Conservation (phyloP, 2,888 invertebrate species). For the Folsomia manolachei region DNA sequence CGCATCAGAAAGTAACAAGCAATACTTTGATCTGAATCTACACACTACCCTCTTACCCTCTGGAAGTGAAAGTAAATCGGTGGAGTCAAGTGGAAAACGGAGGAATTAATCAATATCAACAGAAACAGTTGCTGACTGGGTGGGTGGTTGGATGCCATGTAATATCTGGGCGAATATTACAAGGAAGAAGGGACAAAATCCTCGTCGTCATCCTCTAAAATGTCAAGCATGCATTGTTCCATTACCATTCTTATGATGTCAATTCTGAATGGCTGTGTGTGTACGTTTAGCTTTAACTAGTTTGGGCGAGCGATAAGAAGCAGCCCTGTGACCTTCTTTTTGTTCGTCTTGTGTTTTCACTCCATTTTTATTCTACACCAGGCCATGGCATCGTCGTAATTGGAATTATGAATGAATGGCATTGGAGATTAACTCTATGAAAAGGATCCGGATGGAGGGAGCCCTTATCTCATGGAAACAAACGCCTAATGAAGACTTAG, state of each 20-base stretch:
- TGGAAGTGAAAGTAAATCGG: not conserved
- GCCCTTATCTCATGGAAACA: constrained; percentile 19
- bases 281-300: too few species aligned
- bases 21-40: too few species aligned
- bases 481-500: constrained; percentile 16
- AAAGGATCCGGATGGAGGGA: constrained; percentile 16
- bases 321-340: constrained; percentile 18
- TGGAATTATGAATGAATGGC: constrained; percentile 9
- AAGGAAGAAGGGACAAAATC: not conserved
- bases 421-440: constrained; percentile 13
- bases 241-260: not conserved
- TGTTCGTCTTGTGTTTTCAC: not conserved
- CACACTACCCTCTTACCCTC: not conserved
- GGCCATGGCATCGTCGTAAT: not conserved
- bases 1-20: too few species aligned
- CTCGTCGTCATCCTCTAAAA: not conserved
- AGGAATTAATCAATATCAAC: not conserved
- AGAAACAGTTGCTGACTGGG: not conserved
- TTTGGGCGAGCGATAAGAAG: not conserved
- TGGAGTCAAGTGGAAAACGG: not conserved
- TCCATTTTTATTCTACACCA: not conserved
- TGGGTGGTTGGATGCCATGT: too few species aligned
- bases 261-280: too few species aligned
- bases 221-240: not conserved
- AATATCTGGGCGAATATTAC: too few species aligned